phyloP scores from a whole-genome alignment of 2,888 invertebrate species.

The Hoplodrina blanda region DNA sequence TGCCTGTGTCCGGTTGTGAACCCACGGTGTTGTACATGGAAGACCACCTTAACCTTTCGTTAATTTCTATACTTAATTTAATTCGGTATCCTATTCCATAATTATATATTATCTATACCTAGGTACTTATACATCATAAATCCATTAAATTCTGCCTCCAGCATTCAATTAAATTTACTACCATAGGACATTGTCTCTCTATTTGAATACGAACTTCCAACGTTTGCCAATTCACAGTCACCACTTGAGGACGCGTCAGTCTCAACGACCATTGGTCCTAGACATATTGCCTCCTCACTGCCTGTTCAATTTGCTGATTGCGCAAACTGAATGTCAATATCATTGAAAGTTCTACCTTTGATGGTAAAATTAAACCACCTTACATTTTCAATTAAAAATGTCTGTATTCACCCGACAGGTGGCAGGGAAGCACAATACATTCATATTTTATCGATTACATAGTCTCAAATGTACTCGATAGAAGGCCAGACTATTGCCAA shows the following conservation, averaged over 20 bases:
- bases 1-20: no score
- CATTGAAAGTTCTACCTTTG: neutral
- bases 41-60: no score
- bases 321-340: slow-evolving; percentile 14
- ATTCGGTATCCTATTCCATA: no score
- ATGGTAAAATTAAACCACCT: neutral
- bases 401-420: no score
- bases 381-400: neutral
- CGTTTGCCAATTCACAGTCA: slow-evolving; percentile 41
- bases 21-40: no score
- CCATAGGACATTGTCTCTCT: neutral
- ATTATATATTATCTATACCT: no score
- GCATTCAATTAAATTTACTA: neutral
- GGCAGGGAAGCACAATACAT: no score
- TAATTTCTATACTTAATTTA: no score
- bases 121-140: no score
- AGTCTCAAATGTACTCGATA: no score
- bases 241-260: slow-evolving; percentile 26
- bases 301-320: slow-evolving; percentile 31
- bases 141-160: slow-evolving; percentile 7
- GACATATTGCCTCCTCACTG: slow-evolving; percentile 29
- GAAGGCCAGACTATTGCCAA: no score
- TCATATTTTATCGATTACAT: no score
- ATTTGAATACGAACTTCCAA: slow-evolving; percentile 44
- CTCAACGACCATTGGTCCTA: slow-evolving; percentile 30